Percentiles rank a stretch among this genome's conserved stretches.
These are phyloP conservation scores for Pararge aegeria DNA, from an alignment of 1,140 invertebrate species.

Conservation along the genomic window DNA sequence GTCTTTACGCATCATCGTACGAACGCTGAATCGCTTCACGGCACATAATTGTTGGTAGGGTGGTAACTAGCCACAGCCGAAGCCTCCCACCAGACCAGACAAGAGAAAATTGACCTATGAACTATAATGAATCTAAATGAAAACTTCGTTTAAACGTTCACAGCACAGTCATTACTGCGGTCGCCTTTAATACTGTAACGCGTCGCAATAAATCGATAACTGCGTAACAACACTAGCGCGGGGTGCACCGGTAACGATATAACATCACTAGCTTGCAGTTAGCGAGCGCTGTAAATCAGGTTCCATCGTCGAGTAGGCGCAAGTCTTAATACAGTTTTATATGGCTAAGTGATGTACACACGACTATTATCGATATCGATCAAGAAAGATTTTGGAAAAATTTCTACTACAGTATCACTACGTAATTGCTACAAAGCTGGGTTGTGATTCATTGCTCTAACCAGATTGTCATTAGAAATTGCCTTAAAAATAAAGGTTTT, in stretches of 20 bases:
- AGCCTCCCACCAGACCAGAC: too few species aligned
- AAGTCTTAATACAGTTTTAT: constrained; percentile 67
- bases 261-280: constrained; percentile 40
- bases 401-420: not conserved
- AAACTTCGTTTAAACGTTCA: not conserved
- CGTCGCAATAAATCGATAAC: constrained; percentile 4
- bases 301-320: constrained; percentile 49
- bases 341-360: constrained; percentile 50
- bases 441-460: too few species aligned
- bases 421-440: not conserved
- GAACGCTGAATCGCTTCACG: too few species aligned
- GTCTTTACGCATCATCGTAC: too few species aligned
- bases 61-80: too few species aligned
- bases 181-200: constrained; percentile 2
- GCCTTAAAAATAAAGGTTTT: too few species aligned
- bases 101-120: too few species aligned
- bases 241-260: constrained; percentile 12
- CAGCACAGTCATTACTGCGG: not conserved
- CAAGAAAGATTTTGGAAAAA: too few species aligned
- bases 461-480: too few species aligned
- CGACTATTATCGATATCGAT: constrained; percentile 13
- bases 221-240: not conserved
- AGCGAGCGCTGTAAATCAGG: constrained; percentile 60
- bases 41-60: too few species aligned
- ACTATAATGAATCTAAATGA: not conserved